Conservation (phyloP, 2,888 invertebrate genomes). For the Cyclophora albipunctata region DNA sequence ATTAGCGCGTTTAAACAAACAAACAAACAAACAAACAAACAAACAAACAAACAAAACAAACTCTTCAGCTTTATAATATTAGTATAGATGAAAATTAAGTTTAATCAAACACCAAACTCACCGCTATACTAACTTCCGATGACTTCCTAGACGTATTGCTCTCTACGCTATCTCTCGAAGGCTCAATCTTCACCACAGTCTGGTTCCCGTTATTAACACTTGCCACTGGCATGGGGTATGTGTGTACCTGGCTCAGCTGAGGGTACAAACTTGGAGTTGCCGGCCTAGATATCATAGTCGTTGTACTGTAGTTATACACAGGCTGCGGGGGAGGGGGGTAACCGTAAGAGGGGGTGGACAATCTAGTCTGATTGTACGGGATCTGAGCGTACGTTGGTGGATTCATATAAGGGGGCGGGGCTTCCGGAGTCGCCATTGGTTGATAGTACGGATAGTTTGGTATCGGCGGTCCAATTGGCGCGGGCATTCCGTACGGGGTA, state of each 20-base stretch:
- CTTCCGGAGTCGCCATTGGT: slow-evolving; percentile 27
- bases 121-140: slow-evolving; percentile 47
- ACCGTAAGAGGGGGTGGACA: slow-evolving; percentile 53
- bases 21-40: no score
- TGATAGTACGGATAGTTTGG: slow-evolving; percentile 45
- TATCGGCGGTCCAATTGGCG: slow-evolving; percentile 23
- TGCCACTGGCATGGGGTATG: slow-evolving; percentile 34
- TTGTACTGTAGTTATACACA: slow-evolving; percentile 55
- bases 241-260: slow-evolving; percentile 43
- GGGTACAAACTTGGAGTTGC: slow-evolving; percentile 52
- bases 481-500: slow-evolving; percentile 54
- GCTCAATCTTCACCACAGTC: slow-evolving; percentile 34
- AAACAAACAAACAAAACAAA: no score
- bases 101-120: not conserved
- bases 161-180: slow-evolving; percentile 39
- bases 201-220: slow-evolving; percentile 18
- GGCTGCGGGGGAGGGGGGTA: slow-evolving; percentile 37
- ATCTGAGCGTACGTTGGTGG: slow-evolving; percentile 42
- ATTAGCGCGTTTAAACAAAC: no score
- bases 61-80: no score
- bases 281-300: slow-evolving; percentile 59
- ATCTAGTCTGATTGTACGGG: slow-evolving; percentile 58
- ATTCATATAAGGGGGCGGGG: slow-evolving; percentile 34
- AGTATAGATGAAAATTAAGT: no score
- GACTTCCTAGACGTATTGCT: slow-evolving; percentile 42